phyloP scores from a whole-genome alignment of 2,797 vertebrate genomes.

The Scyliorhinus canicula region DNA sequence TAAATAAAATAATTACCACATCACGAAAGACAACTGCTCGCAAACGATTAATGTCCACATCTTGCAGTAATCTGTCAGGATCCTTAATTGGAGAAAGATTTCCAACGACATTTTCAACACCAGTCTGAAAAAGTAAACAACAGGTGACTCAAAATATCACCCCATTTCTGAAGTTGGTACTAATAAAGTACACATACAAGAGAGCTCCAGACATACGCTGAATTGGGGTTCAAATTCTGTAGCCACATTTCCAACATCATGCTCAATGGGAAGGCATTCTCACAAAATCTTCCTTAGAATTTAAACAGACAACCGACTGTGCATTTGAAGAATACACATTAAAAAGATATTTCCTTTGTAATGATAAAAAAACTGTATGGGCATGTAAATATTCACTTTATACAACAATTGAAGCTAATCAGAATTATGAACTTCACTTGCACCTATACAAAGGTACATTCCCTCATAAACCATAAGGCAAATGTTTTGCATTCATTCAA shows the following conservation, averaged over 20 bases:
- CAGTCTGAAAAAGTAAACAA: conserved; percentile 61
- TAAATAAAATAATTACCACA: conserved; percentile 70
- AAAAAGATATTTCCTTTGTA: background rate
- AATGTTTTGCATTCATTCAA: too few species aligned
- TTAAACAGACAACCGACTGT: background rate
- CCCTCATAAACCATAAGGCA: too few species aligned
- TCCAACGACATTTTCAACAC: conserved; percentile 72
- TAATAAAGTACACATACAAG: background rate
- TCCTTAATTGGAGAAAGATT: conserved; percentile 89
- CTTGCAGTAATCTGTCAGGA: conserved; percentile 93
- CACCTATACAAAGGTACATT: too few species aligned
- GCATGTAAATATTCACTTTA: too few species aligned
- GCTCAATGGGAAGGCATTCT: background rate
- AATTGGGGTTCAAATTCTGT: background rate
- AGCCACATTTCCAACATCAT: background rate
- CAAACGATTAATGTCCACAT: conserved; percentile 96
- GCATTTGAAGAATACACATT: background rate
- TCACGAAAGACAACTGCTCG: conserved; percentile 97
- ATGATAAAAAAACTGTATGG: background rate
- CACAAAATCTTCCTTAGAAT: background rate
- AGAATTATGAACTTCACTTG: too few species aligned
- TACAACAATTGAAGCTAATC: too few species aligned
- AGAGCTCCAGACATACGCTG: background rate
- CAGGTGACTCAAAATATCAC: background rate
- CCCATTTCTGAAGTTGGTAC: background rate